Conservation (phyloP, 2,888 invertebrate species). For the Unio delphinus region DNA sequence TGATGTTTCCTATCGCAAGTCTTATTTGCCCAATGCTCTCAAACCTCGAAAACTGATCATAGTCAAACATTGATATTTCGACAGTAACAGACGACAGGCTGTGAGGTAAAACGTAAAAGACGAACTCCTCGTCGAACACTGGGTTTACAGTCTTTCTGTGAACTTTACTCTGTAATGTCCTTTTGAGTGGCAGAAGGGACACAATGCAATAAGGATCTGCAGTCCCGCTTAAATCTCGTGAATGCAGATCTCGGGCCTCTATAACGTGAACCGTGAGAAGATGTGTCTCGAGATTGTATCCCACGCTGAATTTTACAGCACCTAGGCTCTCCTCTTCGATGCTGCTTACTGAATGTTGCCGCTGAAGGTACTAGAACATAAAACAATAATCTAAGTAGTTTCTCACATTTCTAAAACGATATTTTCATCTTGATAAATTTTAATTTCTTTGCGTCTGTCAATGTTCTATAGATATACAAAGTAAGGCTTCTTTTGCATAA, state of each 20-base stretch:
- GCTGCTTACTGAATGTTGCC: conserved; percentile 59
- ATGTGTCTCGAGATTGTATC: conserved; percentile 78
- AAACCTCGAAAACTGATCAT: conserved; percentile 78
- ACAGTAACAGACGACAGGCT: conserved; percentile 75
- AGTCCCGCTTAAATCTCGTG: conserved; percentile 62
- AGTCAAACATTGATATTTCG: conserved; percentile 79
- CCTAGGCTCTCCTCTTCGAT: conserved; percentile 76
- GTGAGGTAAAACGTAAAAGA: conserved; percentile 76
- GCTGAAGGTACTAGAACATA: conserved; percentile 33
- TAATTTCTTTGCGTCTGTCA: too few relatives aligned
- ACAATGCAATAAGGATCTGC: conserved; percentile 82
- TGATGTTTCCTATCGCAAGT: conserved; percentile 75
- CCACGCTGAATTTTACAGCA: conserved; percentile 77
- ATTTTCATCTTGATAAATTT: too few relatives aligned
- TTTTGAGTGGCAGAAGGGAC: conserved; percentile 89
- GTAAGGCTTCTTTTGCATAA: too few relatives aligned
- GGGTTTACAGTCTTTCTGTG: conserved; percentile 80
- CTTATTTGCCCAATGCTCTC: conserved; percentile 78
- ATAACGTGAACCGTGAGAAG: conserved; percentile 78
- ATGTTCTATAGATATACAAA: too few relatives aligned
- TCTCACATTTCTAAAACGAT: too few relatives aligned
- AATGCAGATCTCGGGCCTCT: conserved; percentile 75
- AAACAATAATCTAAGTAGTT: too few relatives aligned
- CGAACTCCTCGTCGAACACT: conserved; percentile 81
- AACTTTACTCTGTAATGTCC: conserved; percentile 70